Evolutionary conservation across 2,113 vertebrate species (phyloP), one percentile per base, ranked within the genome.

Genomic region (Eonycteris spelaea): DNA sequence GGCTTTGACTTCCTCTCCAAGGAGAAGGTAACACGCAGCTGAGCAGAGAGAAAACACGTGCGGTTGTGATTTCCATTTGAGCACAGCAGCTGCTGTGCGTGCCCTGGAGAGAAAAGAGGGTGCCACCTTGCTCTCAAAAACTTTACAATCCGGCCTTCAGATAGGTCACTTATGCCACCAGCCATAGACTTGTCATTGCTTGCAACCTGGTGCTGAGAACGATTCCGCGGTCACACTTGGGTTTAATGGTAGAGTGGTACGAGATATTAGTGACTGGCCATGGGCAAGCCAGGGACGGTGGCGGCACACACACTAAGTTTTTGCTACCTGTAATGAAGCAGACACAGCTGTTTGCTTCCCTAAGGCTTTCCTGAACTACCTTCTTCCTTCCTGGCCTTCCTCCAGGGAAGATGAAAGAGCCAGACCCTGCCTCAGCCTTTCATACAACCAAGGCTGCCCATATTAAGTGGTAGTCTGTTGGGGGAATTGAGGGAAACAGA

Each of bases 381-480:
- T n/a, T 63, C 21, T 83, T 70, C 75, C 53, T 78, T 18, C 35
- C 33, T 19, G 9, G 57, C 19, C 35, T 77, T 70, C 53, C 35
- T 28, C 73, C 10, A 40, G 88, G 61, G 40, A 94, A 45, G 55
- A 48, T 19, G 57, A 15, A 71, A 65, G 45, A 85, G 70, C 53
- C 45, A 78, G 70, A 48, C 13, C 4, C 53, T 38, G 43, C 24
- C 24, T 4, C 5, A 28, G 53, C 35, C 51, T 68, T 88, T 53
- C n/a, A 9, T 15, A 77, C 21, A 83, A 21, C 30, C 10, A 14
- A 16, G 28, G 61, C 9, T 61, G 68, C 70, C 59, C 11, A 11
- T 2, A 9, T 33, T 40, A 82, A n/a, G n/a, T 6, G 4, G 35
- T 8, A 2, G 3, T n/a, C 35, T 26, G 7, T 0, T 30, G 45